These are phyloP conservation scores for Cephus runcator DNA, from an alignment of 2,888 invertebrate species.

Conservation along the genomic window DNA sequence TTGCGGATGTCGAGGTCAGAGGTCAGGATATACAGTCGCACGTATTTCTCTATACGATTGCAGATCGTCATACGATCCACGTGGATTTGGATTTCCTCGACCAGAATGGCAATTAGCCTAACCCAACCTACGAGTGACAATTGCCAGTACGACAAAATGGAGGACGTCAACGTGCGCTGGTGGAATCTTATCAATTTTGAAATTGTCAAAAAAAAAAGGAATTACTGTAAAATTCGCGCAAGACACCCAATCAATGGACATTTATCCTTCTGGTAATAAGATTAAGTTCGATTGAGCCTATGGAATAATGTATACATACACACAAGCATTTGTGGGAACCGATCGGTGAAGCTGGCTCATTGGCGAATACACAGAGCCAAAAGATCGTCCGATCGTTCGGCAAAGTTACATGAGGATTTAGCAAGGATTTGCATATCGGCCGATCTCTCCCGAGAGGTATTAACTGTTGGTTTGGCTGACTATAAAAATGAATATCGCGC, in stretches of 20 bases:
- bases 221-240: not conserved
- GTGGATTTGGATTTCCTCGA: not conserved
- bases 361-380: not conserved
- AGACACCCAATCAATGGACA: not conserved
- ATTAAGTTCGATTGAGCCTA: not conserved
- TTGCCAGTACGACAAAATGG: not conserved
- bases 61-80: not conserved
- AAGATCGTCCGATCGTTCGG: not conserved
- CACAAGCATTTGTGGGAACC: not conserved
- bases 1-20: constrained; percentile 17
- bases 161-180: not conserved
- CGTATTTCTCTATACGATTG: not conserved
- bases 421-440: not conserved
- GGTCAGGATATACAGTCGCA: constrained; percentile 1
- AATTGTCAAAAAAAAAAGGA: not conserved
- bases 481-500: not conserved
- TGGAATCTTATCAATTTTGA: not conserved
- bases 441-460: not conserved
- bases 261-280: not conserved
- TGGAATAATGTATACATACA: not conserved
- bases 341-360: not conserved
- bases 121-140: not conserved
- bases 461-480: not conserved
- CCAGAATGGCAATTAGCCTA: not conserved
- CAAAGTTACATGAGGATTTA: not conserved